Base-by-base conservation (phyloP, 2,888 invertebrate species). In the Gastracanthus pulcherrimus region DNA sequence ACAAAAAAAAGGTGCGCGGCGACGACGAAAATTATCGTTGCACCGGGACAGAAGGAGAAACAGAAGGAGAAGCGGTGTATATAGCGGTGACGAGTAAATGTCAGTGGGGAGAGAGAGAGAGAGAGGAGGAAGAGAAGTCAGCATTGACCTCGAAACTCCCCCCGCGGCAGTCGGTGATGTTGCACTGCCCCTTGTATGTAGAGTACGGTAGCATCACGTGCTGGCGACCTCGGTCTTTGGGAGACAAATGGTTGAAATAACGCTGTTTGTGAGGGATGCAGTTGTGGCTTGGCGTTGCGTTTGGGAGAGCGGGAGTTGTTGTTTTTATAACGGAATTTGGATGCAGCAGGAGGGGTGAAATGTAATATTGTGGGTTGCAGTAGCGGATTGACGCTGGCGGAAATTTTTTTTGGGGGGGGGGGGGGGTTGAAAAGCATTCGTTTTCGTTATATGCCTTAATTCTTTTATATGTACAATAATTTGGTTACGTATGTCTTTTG, bases 141-240 rank as follows among this genome's bases (percentile, higher is more conserved):
- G 16, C 60, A 67, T 74, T 74, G 81, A 81, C 81, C 81, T 77
- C 81, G 81, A 81, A 81, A 74, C 48, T 60, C 41, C 66, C 64
- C 31, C 48, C 26, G 9, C 36, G 16, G 36, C 26, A 3, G 26
- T 9, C 16, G 55, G 23, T 19, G 55, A n/a, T n/a, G n/a, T n/a
- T n/a, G n/a, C n/a, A n/a, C 55, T 62, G 62, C 34, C 62, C 62
- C 62, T 26, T 67, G n/a, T 55, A 23, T n/a, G 26, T 26, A 55
- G 26, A 55, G 48, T 48, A 29, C 19, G 23, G 9, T n/a, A n/a
- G 2, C 26, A 58, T 11, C 31, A 36, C 64, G 23, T 38, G 38
- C 19, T 34, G 6, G 69, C 64, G 45, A 58, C 38, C 67, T 45
- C 76, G 69, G n/a, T n/a, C n/a, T n/a, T n/a, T n/a, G n/a, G n/a